Base-by-base conservation (phyloP, 2,888 invertebrate species). In the Idaea aversata region DNA sequence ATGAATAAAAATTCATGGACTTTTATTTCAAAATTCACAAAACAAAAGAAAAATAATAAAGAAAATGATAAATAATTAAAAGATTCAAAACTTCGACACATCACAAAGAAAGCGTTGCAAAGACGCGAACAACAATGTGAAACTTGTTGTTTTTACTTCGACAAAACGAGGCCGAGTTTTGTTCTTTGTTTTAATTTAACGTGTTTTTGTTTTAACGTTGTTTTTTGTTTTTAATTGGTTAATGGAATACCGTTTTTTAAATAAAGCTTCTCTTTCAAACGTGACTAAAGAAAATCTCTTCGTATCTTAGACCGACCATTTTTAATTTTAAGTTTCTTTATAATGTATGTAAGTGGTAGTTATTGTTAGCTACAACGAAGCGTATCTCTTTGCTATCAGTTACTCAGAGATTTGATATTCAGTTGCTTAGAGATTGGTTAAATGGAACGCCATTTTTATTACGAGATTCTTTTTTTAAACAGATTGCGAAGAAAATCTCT, bases 91-190 rank as follows among this genome's bases (percentile, higher is more conserved):
- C 63, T 69, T 69, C 62, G 69, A 69, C 69, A 69, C 67, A 62
- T 69, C 63, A 69, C 69, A 69, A 69, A 69, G 69, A 59, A 35
- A 10, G 6, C 63, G 60, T 60, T 58, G 61, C 61, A 67, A 60
- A 62, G 64, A 64, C 64, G 64, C 61, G 38, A 58, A 59, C 58
- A 64, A 72, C 70, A 72, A 70, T 68, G 69, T 69, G 64, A 60
- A 72, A 70, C 68, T 69, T 71, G 64, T 67, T 71, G 69, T 72
- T 70, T 70, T 70, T 72, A 63, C 66, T 62, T 61, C 34, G 64
- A 61, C 61, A 58, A 58, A 15, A 60, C 57, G 62, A 66, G 65
- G 66, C 61, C 65, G 63, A 60, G 63, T 68, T 72, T 72, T 67
- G 70, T 70, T 70, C 66, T 66, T 47, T 47, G 47, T 47, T 47